Conservation (phyloP, 64 coral and sea anemone species). For the Stylophora pistillata region DNA sequence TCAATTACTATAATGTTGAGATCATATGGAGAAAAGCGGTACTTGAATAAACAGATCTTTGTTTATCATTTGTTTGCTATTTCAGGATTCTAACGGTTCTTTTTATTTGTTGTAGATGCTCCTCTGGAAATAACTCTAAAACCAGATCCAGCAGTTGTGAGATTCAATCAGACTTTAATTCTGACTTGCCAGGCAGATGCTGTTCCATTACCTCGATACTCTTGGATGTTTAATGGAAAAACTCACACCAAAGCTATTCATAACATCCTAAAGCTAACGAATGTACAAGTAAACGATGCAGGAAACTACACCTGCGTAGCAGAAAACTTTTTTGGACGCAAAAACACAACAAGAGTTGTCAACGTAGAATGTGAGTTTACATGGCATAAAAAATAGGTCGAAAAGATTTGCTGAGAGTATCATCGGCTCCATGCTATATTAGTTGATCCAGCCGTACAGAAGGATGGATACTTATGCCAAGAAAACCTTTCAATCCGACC, state of each 20-base stretch:
- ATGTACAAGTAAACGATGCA: conserved; percentile 28
- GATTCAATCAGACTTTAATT: background rate
- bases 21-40: too few relatives aligned
- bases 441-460: too few relatives aligned
- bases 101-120: conserved; percentile 29
- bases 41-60: too few relatives aligned
- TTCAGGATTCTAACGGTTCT: background rate
- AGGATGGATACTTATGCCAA: too few relatives aligned
- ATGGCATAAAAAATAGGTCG: too few relatives aligned
- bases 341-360: conserved; percentile 6
- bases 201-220: conserved; percentile 37
- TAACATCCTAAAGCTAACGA: background rate
- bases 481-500: too few relatives aligned
- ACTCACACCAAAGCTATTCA: conserved; percentile 18
- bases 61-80: too few relatives aligned
- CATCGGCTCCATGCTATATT: too few relatives aligned
- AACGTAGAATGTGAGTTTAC: conserved; percentile 67
- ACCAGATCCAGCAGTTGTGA: conserved; percentile 14
- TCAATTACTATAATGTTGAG: too few relatives aligned
- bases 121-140: conserved; percentile 20
- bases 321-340: conserved; percentile 38
- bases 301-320: conserved; percentile 74
- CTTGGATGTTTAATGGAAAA: conserved; percentile 54
- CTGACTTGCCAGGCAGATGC: conserved; percentile 61
- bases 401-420: too few relatives aligned